Evolutionary conservation across 2,797 vertebrate species (phyloP).

Genomic region (Xiphophorus birchmanni): DNA sequence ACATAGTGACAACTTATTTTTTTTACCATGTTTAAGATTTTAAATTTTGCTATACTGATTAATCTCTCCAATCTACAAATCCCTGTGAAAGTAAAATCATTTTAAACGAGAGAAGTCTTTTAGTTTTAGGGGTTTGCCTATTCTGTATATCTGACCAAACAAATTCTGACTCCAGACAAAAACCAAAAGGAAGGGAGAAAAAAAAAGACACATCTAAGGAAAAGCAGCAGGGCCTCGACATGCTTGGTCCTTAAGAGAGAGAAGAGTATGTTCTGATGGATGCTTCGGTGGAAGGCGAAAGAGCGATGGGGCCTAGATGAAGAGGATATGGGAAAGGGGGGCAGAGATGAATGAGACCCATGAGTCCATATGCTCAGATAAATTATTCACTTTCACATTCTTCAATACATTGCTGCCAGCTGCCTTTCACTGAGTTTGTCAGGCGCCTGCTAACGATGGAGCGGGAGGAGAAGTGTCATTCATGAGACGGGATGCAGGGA

Average conservation of each 20-base stretch:
- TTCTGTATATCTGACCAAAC: no score
- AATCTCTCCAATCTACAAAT: no score
- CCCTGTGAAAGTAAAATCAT: no score
- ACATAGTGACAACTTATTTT: no score
- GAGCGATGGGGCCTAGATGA: slow-evolving; percentile 28
- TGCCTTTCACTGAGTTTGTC: slow-evolving; percentile 63
- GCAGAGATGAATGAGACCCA: slow-evolving; percentile 54
- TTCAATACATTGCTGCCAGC: slow-evolving; percentile 60
- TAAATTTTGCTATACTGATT: no score
- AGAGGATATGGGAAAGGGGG: slow-evolving; percentile 14
- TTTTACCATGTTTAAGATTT: no score
- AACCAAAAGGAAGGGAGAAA: background rate
- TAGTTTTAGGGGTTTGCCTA: no score
- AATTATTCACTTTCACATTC: slow-evolving; percentile 76
- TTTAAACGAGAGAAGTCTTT: no score
- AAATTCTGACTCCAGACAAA: background rate
- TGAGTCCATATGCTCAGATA: slow-evolving; percentile 75
- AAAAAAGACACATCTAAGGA: background rate
- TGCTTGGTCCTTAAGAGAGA: background rate
- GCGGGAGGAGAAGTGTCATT: slow-evolving; percentile 49
- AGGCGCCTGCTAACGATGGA: slow-evolving; percentile 52
- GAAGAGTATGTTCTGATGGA: slow-evolving; percentile 24
- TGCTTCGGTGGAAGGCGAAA: slow-evolving; percentile 11
- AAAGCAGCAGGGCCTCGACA: background rate
- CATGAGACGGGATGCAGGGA: slow-evolving; percentile 10